Conservation (phyloP, 2,888 invertebrate genomes). For the Bimastos eiseni region DNA sequence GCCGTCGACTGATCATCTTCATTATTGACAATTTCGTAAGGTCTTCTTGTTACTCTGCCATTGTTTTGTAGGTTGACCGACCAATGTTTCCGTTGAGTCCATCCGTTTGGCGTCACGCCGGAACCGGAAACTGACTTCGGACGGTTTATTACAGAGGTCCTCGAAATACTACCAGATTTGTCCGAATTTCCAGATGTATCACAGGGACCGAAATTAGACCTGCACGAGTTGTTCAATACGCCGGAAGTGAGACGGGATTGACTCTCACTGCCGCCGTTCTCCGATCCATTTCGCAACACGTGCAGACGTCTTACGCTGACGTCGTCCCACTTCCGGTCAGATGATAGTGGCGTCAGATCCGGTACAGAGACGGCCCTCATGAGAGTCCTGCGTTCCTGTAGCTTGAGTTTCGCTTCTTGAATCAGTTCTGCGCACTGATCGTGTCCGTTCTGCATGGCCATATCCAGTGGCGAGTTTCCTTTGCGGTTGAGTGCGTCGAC, state of each 20-base stretch:
- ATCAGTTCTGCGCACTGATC: constrained; percentile 35
- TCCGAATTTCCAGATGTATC: background rate
- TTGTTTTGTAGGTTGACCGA: background rate
- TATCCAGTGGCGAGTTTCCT: constrained; percentile 43
- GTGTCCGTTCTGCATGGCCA: constrained; percentile 37
- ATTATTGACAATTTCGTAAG: background rate
- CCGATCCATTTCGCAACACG: background rate
- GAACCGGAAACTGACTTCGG: background rate
- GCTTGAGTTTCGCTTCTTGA: background rate
- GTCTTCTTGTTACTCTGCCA: background rate
- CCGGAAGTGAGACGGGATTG: background rate
- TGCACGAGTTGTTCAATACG: background rate
- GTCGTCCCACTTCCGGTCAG: background rate
- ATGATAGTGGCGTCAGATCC: background rate
- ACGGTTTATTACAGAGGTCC: background rate
- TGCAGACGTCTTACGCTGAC: background rate
- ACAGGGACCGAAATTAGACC: too few relatives aligned
- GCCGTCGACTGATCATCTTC: background rate
- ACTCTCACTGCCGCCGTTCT: background rate
- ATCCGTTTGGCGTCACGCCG: background rate
- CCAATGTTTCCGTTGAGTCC: background rate
- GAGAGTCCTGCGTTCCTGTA: background rate
- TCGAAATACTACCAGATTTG: background rate
- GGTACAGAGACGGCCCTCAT: constrained; percentile 21
- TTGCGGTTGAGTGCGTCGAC: constrained; percentile 41